These are phyloP conservation scores for Spondyliosoma cantharus DNA, from an alignment of 2,797 vertebrate species.

Conservation along the genomic window DNA sequence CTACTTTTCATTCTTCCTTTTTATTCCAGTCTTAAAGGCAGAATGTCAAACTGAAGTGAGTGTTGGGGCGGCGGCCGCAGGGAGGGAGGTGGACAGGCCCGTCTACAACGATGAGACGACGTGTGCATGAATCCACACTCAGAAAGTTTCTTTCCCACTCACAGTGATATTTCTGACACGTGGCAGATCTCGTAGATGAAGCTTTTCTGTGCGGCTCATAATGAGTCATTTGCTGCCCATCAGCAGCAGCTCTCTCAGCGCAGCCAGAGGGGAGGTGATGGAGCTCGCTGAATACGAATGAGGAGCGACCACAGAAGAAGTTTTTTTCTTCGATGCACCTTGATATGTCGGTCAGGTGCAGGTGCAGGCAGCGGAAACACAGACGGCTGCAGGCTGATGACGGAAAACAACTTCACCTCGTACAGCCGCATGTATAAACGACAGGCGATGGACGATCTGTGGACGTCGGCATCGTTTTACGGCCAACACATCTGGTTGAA, in stretches of 20 bases:
- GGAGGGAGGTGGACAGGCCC: not conserved
- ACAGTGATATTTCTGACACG: not conserved
- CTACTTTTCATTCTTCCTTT: not conserved
- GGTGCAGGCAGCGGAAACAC: not conserved
- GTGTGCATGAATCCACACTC: not conserved
- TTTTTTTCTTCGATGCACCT: not conserved
- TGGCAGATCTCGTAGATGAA: conserved; percentile 16
- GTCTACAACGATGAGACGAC: not conserved
- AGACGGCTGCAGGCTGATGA: not conserved
- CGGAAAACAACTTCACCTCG: not conserved
- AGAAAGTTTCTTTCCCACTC: not conserved
- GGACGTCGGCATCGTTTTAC: not conserved
- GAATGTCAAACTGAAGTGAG: not conserved
- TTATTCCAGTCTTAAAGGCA: conserved; percentile 16
- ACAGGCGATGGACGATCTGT: not conserved
- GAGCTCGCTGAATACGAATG: conserved; percentile 27
- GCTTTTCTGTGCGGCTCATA: conserved; percentile 21
- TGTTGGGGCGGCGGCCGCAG: not conserved
- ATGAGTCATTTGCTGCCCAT: conserved; percentile 46
- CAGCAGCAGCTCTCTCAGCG: conserved; percentile 13
- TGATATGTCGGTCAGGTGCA: conserved; percentile 1
- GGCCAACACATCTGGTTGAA: not conserved
- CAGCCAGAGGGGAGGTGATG: conserved; percentile 30
- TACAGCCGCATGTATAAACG: not conserved
- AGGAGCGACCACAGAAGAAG: not conserved